Evolutionary conservation across 2,797 vertebrate species (phyloP).

Genomic region (Morelia viridis): DNA sequence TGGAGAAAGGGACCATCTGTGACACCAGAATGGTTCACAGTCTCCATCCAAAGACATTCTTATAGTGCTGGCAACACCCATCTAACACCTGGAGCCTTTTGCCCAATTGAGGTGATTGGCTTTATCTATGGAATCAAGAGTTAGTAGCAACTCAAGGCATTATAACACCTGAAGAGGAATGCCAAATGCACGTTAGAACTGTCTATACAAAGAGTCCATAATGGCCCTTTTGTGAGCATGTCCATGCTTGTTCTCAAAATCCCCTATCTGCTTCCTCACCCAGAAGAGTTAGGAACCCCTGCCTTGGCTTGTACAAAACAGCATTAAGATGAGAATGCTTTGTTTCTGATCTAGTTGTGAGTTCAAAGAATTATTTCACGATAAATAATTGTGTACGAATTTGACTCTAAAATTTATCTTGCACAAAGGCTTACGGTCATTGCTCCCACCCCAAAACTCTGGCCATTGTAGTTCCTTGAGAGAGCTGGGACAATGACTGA

Average conservation of each 20-base stretch:
- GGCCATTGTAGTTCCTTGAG: not conserved
- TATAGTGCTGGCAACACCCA: not conserved
- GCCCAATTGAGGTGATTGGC: not conserved
- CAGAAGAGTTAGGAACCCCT: too few species aligned
- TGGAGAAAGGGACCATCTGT: not conserved
- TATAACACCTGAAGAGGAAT: not conserved
- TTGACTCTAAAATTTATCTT: not conserved
- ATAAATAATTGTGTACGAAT: not conserved
- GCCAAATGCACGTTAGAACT: not conserved
- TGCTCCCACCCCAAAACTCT: not conserved
- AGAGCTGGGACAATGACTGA: not conserved
- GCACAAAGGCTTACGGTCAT: not conserved
- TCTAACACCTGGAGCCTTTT: not conserved
- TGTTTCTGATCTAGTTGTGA: not conserved
- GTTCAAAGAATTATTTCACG: not conserved
- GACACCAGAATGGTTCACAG: not conserved
- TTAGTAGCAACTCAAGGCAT: not conserved
- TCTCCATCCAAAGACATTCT: not conserved
- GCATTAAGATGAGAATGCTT: not conserved
- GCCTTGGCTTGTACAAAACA: not conserved
- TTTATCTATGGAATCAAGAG: not conserved
- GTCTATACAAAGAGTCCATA: not conserved
- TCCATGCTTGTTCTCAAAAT: not conserved
- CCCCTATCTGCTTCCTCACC: too few species aligned
- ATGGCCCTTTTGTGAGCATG: not conserved